Evolutionary conservation across 2,113 vertebrate species (phyloP), one percentile per base, ranked within the genome.

Genomic region (Scytalopus superciliaris): DNA sequence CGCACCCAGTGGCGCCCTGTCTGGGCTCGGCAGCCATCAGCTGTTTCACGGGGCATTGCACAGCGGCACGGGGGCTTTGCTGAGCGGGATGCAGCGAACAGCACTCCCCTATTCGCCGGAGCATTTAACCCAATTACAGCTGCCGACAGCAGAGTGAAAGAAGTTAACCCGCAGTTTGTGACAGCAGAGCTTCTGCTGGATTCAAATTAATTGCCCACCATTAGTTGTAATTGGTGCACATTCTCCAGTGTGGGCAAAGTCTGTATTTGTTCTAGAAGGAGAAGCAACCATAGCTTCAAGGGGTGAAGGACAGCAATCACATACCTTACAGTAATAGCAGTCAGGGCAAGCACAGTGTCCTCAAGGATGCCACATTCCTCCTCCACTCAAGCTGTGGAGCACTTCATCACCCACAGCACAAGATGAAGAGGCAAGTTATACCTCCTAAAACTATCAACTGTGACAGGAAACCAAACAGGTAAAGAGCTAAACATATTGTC

Each of bases 51-150:
- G 57, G 2, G 0, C 1, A 0, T 1, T 19, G 69, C 15, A 40
- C 0, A 15, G 3, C 1, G 1, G 83, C 57, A 16, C 1, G 0
- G 44, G 21, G 19, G 53, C 47, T 81, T 19, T n/a, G n/a, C 11
- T 0, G 1, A 40, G 40, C 0, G 6, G 52, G 39, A 53, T 5
- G 8, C 2, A 4, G 49, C 27, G 30, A 79, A 12, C 1, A 0
- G 31, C 1, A 1, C 14, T 15, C 24, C 27, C 3, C 8, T 42
- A 40, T 9, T 7, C 9, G 18, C 33, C 19, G 23, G 16, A 50
- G 55, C 14, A 25, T 60, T 75, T 62, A 24, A 75, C 74, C 70
- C 74, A 66, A 14, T 59, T 68, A 30, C 5, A 88, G 74, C 70
- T 67, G 21, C 5, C 0, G 0, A 37, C 15, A 66, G 56, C 19